Evolutionary conservation across 2,113 vertebrate genomes (phyloP).

Genomic region (Rhinolophus ferrumequinum): DNA sequence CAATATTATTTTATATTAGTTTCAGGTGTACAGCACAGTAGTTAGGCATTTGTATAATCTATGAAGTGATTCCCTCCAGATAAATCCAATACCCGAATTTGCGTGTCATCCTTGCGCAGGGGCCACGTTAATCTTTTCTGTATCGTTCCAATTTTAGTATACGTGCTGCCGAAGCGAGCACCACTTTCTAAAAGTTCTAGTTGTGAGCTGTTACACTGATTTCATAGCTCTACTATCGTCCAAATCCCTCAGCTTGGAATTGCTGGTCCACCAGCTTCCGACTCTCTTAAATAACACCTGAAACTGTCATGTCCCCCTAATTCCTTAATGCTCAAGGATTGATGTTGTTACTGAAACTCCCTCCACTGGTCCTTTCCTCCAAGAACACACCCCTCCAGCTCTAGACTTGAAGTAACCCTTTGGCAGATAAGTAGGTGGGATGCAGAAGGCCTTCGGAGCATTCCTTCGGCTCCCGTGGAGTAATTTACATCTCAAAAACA

Average conservation of each 20-base stretch:
- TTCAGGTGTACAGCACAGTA: no score
- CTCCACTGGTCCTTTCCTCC: not conserved
- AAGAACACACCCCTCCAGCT: not conserved
- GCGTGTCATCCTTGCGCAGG: no score
- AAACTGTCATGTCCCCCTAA: not conserved
- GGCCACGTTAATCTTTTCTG: no score
- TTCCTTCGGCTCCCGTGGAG: not conserved
- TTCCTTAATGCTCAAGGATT: not conserved
- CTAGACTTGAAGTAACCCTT: not conserved
- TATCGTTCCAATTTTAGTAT: no score
- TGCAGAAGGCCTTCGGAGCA: accelerated
- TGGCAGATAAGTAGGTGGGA: not conserved
- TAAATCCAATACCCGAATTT: no score
- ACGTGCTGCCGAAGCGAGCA: no score
- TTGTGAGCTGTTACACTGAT: not conserved
- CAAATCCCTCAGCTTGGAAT: not conserved
- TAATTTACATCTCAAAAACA: not conserved
- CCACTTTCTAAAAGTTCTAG: not conserved
- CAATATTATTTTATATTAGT: no score
- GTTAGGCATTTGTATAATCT: no score
- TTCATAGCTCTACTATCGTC: not conserved
- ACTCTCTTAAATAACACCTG: not conserved
- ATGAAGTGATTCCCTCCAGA: no score
- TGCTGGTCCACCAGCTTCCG: not conserved
- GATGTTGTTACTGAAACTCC: not conserved